Conservation (phyloP, 2,888 invertebrate genomes). For the Drosophila ezoana region DNA sequence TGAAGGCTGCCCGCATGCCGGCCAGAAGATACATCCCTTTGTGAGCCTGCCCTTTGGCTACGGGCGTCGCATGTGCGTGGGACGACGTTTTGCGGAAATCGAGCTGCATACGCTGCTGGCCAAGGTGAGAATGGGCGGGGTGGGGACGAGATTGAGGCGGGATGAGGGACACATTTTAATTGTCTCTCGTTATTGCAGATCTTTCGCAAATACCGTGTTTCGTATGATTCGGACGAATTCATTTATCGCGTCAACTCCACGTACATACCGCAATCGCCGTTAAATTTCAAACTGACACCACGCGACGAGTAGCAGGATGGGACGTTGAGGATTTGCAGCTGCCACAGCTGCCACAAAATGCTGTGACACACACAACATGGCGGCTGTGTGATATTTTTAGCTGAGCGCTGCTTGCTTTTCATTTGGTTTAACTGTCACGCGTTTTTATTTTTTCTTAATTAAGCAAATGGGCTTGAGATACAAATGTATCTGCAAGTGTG, state of each 20-base stretch:
- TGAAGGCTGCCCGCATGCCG: slow-evolving; percentile 81
- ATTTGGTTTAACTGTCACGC: slow-evolving; percentile 17
- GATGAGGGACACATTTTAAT: slow-evolving; percentile 15
- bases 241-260: slow-evolving; percentile 91
- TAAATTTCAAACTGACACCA: slow-evolving; percentile 88
- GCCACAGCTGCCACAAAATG: slow-evolving; percentile 7
- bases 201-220: slow-evolving; percentile 89
- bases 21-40: slow-evolving; percentile 89
- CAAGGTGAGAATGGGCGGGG: too few species aligned
- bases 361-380: slow-evolving; percentile 37
- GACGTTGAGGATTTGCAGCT: slow-evolving; percentile 11
- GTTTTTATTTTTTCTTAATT: slow-evolving; percentile 56
- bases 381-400: slow-evolving; percentile 69
- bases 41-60: slow-evolving; percentile 91
- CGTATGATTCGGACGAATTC: slow-evolving; percentile 89
- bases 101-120: slow-evolving; percentile 90
- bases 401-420: slow-evolving; percentile 25
- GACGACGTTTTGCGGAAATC: slow-evolving; percentile 92
- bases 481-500: slow-evolving; percentile 29
- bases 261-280: slow-evolving; percentile 90
- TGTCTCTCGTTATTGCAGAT: slow-evolving; percentile 85
- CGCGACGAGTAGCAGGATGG: slow-evolving; percentile 73
- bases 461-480: slow-evolving; percentile 66
- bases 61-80: slow-evolving; percentile 91
- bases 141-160: background rate